These are phyloP conservation scores for Halesus radiatus DNA, from an alignment of 1,140 invertebrate genomes.

Conservation along the genomic window DNA sequence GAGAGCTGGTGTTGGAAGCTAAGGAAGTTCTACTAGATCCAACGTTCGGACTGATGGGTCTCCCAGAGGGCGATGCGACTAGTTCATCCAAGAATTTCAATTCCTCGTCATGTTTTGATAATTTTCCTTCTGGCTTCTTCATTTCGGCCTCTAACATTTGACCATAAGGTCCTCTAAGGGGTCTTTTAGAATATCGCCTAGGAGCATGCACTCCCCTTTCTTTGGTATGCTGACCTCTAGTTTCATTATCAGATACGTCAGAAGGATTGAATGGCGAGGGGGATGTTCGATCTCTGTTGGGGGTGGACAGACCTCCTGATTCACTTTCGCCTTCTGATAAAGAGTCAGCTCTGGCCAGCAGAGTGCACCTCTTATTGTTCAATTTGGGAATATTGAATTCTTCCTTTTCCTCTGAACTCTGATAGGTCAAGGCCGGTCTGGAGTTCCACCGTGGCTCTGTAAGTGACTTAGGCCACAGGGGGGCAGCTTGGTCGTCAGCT, in stretches of 20 bases:
- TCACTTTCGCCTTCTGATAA: constrained; percentile 68
- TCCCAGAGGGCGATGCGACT: constrained; percentile 44
- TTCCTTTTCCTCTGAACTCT: constrained; percentile 81
- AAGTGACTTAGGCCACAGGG: constrained; percentile 47
- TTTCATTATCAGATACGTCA: constrained; percentile 72
- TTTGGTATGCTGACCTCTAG: constrained; percentile 72
- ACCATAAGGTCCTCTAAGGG: constrained; percentile 83
- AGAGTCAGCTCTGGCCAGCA: constrained; percentile 63
- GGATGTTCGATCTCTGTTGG: constrained; percentile 63
- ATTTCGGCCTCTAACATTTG: constrained; percentile 88
- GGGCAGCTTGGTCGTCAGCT: constrained; percentile 39
- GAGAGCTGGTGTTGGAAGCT: constrained; percentile 59
- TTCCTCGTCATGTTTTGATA: constrained; percentile 56
- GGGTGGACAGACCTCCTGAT: constrained; percentile 51
- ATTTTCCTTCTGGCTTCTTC: constrained; percentile 74
- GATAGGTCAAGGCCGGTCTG: constrained; percentile 73
- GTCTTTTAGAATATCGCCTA: constrained; percentile 79
- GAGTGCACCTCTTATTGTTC: constrained; percentile 62
- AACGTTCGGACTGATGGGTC: constrained; percentile 62
- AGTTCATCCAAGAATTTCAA: constrained; percentile 53
- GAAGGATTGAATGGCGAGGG: constrained; percentile 64
- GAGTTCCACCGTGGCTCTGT: constrained; percentile 57
- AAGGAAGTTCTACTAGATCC: constrained; percentile 62
- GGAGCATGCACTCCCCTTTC: constrained; percentile 62
- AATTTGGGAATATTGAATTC: constrained; percentile 62